Conservation (phyloP, 2,113 vertebrate species). For the Catharus minimus region DNA sequence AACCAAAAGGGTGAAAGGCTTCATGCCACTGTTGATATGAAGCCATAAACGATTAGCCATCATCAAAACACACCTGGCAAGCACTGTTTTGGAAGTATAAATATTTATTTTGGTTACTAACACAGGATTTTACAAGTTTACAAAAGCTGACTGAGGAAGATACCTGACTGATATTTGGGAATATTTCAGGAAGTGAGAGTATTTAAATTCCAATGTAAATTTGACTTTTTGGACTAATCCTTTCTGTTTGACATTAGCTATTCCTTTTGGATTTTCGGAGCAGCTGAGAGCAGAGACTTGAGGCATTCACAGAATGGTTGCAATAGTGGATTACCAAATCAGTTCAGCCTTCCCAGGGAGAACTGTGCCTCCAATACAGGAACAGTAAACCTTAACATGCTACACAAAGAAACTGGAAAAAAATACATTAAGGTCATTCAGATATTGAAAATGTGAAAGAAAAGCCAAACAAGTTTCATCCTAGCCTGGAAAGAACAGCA, state of each 20-base stretch:
- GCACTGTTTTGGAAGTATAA: neutral
- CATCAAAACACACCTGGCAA: neutral
- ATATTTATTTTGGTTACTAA: neutral
- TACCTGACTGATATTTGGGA: neutral
- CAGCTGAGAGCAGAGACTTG: neutral
- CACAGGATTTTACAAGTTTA: neutral
- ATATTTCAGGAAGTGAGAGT: neutral
- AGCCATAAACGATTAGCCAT: neutral
- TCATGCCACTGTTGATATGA: neutral
- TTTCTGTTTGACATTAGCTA: neutral
- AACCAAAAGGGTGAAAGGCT: neutral
- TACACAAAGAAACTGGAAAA: neutral
- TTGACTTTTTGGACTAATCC: neutral
- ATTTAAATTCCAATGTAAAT: neutral
- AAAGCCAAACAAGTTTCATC: constrained; percentile 22
- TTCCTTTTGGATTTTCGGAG: neutral
- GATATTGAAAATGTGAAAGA: neutral
- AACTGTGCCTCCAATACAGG: neutral
- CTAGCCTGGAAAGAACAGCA: constrained; percentile 34
- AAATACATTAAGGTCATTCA: neutral
- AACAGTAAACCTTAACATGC: neutral
- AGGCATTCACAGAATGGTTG: neutral
- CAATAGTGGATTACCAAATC: neutral
- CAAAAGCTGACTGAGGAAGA: neutral
- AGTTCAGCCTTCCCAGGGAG: neutral